These are phyloP conservation scores for Ceuthmochares aereus DNA, from an alignment of 2,113 vertebrate genomes.

Conservation along the genomic window DNA sequence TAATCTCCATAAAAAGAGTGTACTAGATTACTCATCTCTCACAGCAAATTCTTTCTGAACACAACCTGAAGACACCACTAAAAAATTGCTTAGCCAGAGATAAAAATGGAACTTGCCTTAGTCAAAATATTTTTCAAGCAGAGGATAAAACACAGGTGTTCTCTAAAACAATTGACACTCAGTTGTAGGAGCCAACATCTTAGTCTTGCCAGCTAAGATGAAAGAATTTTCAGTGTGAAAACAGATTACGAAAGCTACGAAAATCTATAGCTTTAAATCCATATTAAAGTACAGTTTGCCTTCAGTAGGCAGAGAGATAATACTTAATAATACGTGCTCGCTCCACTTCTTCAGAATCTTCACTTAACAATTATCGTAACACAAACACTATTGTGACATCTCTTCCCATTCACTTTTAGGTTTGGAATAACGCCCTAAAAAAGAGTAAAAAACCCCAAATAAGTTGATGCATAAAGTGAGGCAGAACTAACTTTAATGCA, in stretches of 20 bases:
- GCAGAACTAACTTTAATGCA: neutral
- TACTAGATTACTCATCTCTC: neutral
- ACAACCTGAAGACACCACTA: neutral
- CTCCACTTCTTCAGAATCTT: neutral
- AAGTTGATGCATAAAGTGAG: neutral
- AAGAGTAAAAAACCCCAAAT: neutral
- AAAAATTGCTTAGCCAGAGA: neutral
- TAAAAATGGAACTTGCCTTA: neutral
- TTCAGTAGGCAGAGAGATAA: neutral
- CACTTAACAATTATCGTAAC: neutral
- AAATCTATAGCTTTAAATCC: neutral
- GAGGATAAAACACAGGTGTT: neutral
- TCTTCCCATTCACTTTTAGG: neutral
- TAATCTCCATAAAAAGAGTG: neutral
- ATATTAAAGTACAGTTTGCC: neutral
- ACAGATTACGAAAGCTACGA: neutral
- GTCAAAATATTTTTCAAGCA: neutral
- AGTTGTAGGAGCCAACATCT: neutral
- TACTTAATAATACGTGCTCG: neutral
- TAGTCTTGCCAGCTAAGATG: neutral
- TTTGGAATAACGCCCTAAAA: neutral
- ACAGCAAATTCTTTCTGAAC: neutral
- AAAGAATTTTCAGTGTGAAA: neutral
- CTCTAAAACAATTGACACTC: neutral
- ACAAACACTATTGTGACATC: neutral